Percentiles rank a stretch among this genome's conserved stretches.
Evolutionary conservation across 1,140 invertebrate genomes (phyloP).

Genomic region (Ylistrum balloti): DNA sequence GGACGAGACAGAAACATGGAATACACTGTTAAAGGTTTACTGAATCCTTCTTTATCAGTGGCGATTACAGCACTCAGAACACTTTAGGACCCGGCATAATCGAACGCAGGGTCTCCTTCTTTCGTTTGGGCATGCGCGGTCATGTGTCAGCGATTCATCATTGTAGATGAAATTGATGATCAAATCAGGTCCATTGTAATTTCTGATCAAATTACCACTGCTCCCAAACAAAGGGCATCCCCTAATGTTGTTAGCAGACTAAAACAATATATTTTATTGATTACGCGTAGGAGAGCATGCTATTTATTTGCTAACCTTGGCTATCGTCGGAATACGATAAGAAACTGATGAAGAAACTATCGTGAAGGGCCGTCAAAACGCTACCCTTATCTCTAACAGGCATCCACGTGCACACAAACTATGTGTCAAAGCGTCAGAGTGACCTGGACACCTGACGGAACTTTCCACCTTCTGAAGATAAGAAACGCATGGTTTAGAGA

Average conservation of each 20-base stretch:
- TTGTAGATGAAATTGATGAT: constrained; percentile 40
- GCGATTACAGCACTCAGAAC: background rate
- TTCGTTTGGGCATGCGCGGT: background rate
- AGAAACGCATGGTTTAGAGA: background rate
- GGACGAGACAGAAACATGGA: background rate
- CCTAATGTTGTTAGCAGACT: constrained; percentile 16
- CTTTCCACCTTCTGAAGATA: background rate
- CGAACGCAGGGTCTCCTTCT: background rate
- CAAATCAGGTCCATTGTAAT: constrained; percentile 34
- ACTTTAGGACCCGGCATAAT: background rate
- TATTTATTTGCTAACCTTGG: constrained; percentile 34
- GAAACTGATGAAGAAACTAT: constrained; percentile 23
- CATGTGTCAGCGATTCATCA: constrained; percentile 37
- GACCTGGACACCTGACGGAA: constrained; percentile 30
- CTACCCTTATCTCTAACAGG: background rate
- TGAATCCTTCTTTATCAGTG: background rate
- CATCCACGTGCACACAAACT: constrained; percentile 32
- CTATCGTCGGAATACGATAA: constrained; percentile 24
- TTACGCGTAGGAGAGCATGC: background rate
- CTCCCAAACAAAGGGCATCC: constrained; percentile 13
- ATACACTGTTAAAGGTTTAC: background rate
- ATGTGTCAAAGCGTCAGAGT: constrained; percentile 21
- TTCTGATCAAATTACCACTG: constrained; percentile 22
- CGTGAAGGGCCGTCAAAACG: constrained; percentile 22
- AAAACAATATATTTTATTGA: constrained; percentile 40